Evolutionary conservation across 2,888 invertebrate species (phyloP).

Genomic region (Alloplasta piceator): DNA sequence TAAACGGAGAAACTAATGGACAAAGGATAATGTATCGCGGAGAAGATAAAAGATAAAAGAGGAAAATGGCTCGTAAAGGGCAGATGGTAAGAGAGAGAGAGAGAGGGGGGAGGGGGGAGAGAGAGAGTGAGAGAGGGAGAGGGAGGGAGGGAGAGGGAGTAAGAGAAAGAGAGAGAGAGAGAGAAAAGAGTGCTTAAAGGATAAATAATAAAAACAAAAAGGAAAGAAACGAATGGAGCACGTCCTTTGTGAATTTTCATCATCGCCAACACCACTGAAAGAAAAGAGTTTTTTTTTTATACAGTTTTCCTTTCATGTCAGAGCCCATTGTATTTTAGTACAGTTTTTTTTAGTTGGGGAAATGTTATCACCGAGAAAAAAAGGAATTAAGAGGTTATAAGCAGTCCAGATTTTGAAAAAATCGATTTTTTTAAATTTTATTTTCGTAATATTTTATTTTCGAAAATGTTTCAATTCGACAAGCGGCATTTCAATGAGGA

Average conservation of each 20-base stretch:
- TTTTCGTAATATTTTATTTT: too few species aligned
- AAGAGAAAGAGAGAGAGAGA: background rate
- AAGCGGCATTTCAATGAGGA: too few species aligned
- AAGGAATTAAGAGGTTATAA: background rate
- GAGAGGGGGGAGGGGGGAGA: too few species aligned
- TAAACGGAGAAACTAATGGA: background rate
- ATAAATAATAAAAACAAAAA: background rate
- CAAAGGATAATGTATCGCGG: constrained; percentile 4
- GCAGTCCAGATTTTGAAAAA: too few species aligned
- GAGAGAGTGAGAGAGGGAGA: background rate
- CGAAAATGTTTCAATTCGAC: too few species aligned
- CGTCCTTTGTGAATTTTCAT: constrained; percentile 5
- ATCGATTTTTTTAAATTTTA: background rate
- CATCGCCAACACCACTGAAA: constrained; percentile 8
- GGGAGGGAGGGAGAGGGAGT: background rate
- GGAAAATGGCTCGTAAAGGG: constrained; percentile 27
- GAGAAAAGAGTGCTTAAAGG: constrained; percentile 8
- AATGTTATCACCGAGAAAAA: background rate
- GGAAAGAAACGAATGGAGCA: background rate
- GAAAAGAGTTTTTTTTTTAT: constrained; percentile 1
- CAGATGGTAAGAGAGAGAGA: background rate
- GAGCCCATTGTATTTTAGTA: background rate
- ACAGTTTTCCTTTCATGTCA: constrained; percentile 3
- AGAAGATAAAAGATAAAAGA: constrained; percentile 11
- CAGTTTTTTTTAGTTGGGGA: background rate